phyloP scores from a whole-genome alignment of 2,113 vertebrate species.

The Falcunculus frontatus region DNA sequence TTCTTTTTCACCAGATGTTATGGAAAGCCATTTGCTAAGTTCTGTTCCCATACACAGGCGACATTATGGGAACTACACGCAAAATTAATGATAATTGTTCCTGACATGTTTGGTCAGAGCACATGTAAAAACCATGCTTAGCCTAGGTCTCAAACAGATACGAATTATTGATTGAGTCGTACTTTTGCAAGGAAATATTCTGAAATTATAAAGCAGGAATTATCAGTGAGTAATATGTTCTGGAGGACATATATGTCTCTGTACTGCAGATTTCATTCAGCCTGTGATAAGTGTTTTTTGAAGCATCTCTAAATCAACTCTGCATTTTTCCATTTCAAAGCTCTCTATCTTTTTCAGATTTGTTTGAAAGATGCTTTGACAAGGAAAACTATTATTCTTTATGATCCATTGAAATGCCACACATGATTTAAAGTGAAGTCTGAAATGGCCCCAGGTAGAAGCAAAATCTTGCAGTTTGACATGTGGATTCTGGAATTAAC shows the following conservation, averaged over 20 bases:
- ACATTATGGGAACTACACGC: background rate
- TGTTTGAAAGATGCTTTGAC: slow-evolving; percentile 31
- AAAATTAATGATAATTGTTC: background rate
- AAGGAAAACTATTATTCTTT: slow-evolving; percentile 38
- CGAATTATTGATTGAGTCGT: background rate
- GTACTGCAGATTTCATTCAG: background rate
- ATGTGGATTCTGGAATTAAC: background rate
- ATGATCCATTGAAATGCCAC: slow-evolving; percentile 26
- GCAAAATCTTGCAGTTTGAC: background rate
- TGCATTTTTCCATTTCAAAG: slow-evolving; percentile 33
- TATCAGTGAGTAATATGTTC: background rate
- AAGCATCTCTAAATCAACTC: background rate
- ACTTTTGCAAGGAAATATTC: background rate
- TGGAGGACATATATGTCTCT: background rate
- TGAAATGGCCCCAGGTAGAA: slow-evolving; percentile 4
- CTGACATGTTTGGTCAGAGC: fast-evolving
- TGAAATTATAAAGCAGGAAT: background rate
- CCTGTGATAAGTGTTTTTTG: background rate
- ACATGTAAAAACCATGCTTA: background rate
- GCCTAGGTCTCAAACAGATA: background rate
- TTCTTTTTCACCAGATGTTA: background rate
- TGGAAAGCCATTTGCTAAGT: background rate
- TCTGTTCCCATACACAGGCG: background rate
- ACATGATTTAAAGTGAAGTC: background rate
- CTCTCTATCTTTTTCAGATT: background rate